A percentile compares a stretch with the other conserved stretches of the same genome.
These are phyloP conservation scores for Grammomys surdaster DNA, from an alignment of 2,113 vertebrate genomes.

Conservation along the genomic window DNA sequence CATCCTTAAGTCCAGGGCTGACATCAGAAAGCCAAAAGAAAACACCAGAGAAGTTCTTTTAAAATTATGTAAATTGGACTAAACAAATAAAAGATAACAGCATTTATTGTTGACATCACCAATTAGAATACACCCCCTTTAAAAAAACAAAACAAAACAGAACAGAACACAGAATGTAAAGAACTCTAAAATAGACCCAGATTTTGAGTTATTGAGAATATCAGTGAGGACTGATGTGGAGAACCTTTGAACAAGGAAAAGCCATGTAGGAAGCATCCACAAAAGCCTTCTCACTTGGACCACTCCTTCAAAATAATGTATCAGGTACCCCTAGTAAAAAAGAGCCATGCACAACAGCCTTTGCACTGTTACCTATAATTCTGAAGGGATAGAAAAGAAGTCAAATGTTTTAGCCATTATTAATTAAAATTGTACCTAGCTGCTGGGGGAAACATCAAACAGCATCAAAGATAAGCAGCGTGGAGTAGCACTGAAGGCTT, in stretches of 20 bases:
- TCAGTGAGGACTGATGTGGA: neutral
- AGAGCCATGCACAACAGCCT: neutral
- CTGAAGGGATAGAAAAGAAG: conserved; percentile 32
- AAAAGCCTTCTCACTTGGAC: neutral
- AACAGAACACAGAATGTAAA: neutral
- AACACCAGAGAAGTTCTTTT: neutral
- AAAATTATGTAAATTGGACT: neutral
- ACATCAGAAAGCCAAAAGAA: neutral
- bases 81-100: conserved; percentile 15
- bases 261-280: neutral
- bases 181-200: conserved; percentile 31
- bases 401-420: neutral
- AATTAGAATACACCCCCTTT: neutral
- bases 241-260: neutral
- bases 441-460: neutral
- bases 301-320: neutral
- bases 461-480: neutral
- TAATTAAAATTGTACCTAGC: neutral
- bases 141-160: too few relatives aligned
- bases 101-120: conserved; percentile 4
- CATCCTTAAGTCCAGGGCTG: neutral
- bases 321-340: neutral
- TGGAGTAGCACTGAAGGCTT: neutral
- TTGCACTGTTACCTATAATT: conserved; percentile 15
- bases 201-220: conserved; percentile 6